Base-by-base conservation (phyloP, 2,113 vertebrate species). In the Climacteris rufus region DNA sequence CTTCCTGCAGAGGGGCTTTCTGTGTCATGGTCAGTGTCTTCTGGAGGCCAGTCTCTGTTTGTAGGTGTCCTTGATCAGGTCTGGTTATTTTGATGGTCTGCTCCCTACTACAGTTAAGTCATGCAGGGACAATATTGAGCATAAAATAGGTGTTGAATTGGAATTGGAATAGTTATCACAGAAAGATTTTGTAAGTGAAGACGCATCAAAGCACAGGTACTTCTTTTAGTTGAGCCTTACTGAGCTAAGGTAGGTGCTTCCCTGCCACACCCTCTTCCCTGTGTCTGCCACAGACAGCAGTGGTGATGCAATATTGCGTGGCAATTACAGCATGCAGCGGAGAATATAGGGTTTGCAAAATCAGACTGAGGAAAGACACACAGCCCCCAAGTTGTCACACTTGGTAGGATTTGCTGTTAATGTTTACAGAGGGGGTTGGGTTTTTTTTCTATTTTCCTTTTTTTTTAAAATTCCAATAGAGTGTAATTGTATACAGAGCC, bases 301-400 rank as follows among this genome's bases (percentile, higher is more conserved):
- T 42, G 70, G 95, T 97, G 96, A 97, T 97, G 96, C 96, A 97
- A 97, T 50, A 95, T 80, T 86, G 75, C 9, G 0, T 92, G 83
- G 92, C 68, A 94, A 6, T 97, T 97, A 80, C 96, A 97, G 85
- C 49, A 97, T 93, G 52, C 88, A 39, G 70, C 27, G 75, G 65
- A 53, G 82, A 91, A 28, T 47, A n/a, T 3, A 54, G 57, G 27
- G 45, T 90, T 79, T 93, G 75, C 75, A 90, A 93, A 90, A 72
- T 72, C 87, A 65, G 49, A 9, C 74, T 57, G 85, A 93, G 70
- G 82, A 64, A 54, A 93, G 90, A 90, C 76, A 68, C 71, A 65
- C 76, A 85, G 92, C 40, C 44, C 92, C 66, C 49, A 90, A 13
- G 56, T 24, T 49, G 65, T 40, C 74, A 68, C 49, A 56, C 23